A percentile compares a stretch with the other conserved stretches of the same genome.
These are phyloP conservation scores for Mugil cephalus DNA, from an alignment of 2,113 vertebrate species.

Conservation along the genomic window DNA sequence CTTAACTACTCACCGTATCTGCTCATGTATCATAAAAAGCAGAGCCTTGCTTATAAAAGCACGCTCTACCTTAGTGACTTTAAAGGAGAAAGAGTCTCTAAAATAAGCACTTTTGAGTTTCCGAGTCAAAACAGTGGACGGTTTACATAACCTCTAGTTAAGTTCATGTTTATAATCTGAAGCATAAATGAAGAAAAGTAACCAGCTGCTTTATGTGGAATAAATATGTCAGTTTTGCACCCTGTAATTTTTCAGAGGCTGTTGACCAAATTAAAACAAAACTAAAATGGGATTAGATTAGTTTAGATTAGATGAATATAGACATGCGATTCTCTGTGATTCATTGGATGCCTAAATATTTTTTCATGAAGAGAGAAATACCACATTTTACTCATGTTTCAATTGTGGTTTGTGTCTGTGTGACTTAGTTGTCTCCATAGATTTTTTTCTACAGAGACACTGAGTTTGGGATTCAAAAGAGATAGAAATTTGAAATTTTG, in stretches of 20 bases:
- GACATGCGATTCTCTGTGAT: not conserved
- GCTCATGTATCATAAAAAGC: conserved; percentile 69
- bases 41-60: conserved; percentile 69
- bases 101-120: conserved; percentile 55
- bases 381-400: not conserved
- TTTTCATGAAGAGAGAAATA: not conserved
- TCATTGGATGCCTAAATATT: not conserved
- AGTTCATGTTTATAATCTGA: conserved; percentile 46
- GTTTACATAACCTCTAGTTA: conserved; percentile 39
- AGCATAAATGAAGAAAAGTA: conserved; percentile 30
- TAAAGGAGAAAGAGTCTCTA: conserved; percentile 57
- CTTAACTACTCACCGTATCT: conserved; percentile 76
- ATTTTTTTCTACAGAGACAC: too few species aligned
- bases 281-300: too few species aligned
- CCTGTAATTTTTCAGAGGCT: conserved; percentile 11
- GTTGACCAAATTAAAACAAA: conserved; percentile 14
- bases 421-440: too few species aligned
- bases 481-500: too few species aligned
- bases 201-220: conserved; percentile 26
- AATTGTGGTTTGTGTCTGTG: too few species aligned
- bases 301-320: too few species aligned
- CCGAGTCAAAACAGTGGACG: conserved; percentile 38
- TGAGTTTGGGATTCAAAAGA: too few species aligned
- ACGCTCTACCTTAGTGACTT: conserved; percentile 56
- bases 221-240: conserved; percentile 16